Conservation (phyloP, 2,888 invertebrate genomes). For the Acrobasis consociella region DNA sequence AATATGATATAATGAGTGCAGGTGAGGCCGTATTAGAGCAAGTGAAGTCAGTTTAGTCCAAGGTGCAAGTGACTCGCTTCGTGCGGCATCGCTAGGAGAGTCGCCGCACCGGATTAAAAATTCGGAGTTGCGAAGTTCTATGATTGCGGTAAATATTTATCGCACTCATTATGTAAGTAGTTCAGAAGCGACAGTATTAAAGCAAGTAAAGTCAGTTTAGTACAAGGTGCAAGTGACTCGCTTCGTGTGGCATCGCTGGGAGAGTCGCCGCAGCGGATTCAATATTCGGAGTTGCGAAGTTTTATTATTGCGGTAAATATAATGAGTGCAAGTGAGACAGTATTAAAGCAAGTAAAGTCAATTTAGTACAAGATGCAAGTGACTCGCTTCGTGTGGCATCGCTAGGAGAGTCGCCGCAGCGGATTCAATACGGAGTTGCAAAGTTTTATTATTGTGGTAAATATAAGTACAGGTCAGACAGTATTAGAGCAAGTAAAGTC, state of each 20-base stretch:
- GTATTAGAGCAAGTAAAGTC: too few species aligned
- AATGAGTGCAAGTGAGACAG: slow-evolving; percentile 79
- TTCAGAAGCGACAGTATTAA: too few species aligned
- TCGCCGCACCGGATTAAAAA: slow-evolving; percentile 42
- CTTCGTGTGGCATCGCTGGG: slow-evolving; percentile 28
- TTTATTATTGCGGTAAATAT: slow-evolving; percentile 82
- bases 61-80: neutral
- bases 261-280: slow-evolving; percentile 74
- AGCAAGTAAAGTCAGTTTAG: too few species aligned
- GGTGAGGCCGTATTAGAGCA: slow-evolving; percentile 57
- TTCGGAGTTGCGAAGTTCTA: too few species aligned
- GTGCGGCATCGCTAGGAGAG: slow-evolving; percentile 43
- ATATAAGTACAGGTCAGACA: slow-evolving; percentile 81
- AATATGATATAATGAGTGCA: slow-evolving; percentile 82
- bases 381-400: neutral
- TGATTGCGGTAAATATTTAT: too few species aligned
- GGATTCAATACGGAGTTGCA: slow-evolving; percentile 79
- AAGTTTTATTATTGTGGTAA: slow-evolving; percentile 82
- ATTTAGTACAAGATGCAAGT: neutral
- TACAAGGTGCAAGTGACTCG: neutral
- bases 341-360: slow-evolving; percentile 44
- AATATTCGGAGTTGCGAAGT: slow-evolving; percentile 80
- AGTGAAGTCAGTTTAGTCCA: neutral
- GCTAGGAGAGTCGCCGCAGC: slow-evolving; percentile 63
- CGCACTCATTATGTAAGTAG: too few species aligned